These are phyloP conservation scores for Lota lota DNA, from an alignment of 2,113 vertebrate genomes.

Conservation along the genomic window DNA sequence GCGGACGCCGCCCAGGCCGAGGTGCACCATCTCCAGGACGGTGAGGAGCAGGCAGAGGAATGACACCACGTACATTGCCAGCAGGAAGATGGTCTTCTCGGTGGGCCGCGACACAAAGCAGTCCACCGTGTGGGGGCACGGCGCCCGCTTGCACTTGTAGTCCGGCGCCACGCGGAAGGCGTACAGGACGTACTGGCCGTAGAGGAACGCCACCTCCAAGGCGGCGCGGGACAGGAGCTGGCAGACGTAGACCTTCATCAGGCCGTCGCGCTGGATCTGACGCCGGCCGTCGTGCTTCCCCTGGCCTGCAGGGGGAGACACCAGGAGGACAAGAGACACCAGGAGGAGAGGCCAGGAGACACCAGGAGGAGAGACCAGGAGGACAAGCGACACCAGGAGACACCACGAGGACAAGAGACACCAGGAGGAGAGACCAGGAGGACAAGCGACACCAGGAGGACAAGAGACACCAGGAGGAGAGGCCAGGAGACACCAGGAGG, in stretches of 20 bases:
- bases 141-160: slow-evolving; percentile 79
- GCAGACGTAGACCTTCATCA: slow-evolving; percentile 84
- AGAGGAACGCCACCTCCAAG: slow-evolving; percentile 82
- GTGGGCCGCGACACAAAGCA: slow-evolving; percentile 89
- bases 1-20: slow-evolving; percentile 77
- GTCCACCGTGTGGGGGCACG: slow-evolving; percentile 84
- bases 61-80: slow-evolving; percentile 85
- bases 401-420: too few relatives aligned
- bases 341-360: too few relatives aligned
- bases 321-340: neutral
- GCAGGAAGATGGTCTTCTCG: slow-evolving; percentile 86
- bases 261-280: slow-evolving; percentile 81
- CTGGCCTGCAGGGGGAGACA: neutral
- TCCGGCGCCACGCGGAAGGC: slow-evolving; percentile 79
- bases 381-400: too few relatives aligned
- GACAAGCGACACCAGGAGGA: too few relatives aligned
- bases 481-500: too few relatives aligned
- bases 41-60: slow-evolving; percentile 84
- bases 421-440: too few relatives aligned
- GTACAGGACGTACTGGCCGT: slow-evolving; percentile 84
- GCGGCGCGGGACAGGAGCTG: slow-evolving; percentile 78
- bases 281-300: slow-evolving; percentile 80
- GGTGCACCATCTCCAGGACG: slow-evolving; percentile 80
- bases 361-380: too few relatives aligned
- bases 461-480: too few relatives aligned